Evolutionary conservation across 2,113 vertebrate species (phyloP).

Genomic region (Eudyptes chrysolophus): DNA sequence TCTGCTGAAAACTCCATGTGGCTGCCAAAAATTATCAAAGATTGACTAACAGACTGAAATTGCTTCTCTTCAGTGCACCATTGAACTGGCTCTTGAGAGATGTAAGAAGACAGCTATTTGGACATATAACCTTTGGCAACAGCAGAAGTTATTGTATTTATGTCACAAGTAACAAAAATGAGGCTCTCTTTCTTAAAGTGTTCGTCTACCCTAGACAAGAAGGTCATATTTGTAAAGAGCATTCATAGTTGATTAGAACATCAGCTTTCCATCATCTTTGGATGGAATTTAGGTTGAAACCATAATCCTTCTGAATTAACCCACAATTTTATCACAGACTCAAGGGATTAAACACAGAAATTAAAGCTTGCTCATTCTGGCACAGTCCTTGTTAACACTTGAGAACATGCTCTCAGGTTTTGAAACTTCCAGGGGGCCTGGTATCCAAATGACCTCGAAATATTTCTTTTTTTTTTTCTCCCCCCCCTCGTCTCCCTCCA

Average conservation of each 20-base stretch:
- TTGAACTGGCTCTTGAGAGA: neutral
- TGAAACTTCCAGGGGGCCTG: neutral
- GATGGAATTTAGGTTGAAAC: neutral
- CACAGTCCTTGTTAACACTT: neutral
- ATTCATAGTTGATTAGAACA: neutral
- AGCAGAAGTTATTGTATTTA: neutral
- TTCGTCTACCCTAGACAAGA: neutral
- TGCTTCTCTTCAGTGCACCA: neutral
- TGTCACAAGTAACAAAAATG: neutral
- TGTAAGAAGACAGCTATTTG: neutral
- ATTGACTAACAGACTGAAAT: neutral
- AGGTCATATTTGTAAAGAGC: neutral
- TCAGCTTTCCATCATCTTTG: neutral
- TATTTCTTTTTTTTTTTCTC: rapidly evolving
- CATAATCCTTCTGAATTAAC: neutral
- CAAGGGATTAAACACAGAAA: neutral
- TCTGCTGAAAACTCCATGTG: neutral
- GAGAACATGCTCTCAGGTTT: neutral
- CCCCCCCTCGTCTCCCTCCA: rapidly evolving
- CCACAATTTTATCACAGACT: neutral
- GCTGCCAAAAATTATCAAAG: conserved; percentile 22
- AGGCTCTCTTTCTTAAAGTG: neutral
- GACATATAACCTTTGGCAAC: neutral
- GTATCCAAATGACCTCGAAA: neutral
- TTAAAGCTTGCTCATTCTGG: neutral